phyloP scores from a whole-genome alignment of 2,113 vertebrate species.

The Struthio camelus region DNA sequence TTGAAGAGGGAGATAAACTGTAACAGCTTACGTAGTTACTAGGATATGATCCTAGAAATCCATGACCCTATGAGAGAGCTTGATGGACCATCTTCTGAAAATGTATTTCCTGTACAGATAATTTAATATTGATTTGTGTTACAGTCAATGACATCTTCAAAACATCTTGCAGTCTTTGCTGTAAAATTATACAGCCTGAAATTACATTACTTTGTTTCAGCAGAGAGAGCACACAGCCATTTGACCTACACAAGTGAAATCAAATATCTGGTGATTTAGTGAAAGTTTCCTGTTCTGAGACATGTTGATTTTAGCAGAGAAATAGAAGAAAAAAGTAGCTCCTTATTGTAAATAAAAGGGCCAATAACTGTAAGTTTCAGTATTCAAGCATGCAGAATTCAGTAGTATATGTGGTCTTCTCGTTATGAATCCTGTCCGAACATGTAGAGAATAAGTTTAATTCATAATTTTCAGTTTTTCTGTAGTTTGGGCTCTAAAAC shows the following conservation, averaged over 20 bases:
- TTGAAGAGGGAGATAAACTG: slow-evolving; percentile 76
- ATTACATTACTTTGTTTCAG: slow-evolving; percentile 72
- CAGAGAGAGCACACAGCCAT: slow-evolving; percentile 49
- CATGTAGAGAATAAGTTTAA: neutral
- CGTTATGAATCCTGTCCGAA: neutral
- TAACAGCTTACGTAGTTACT: slow-evolving; percentile 76
- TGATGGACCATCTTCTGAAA: slow-evolving; percentile 78
- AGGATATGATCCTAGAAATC: slow-evolving; percentile 66
- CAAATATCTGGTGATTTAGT: slow-evolving; percentile 58
- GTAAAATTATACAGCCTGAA: slow-evolving; percentile 72
- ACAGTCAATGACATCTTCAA: slow-evolving; percentile 75
- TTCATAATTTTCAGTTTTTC: neutral
- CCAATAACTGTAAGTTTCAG: neutral
- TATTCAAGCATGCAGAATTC: neutral
- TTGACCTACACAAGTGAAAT: slow-evolving; percentile 68
- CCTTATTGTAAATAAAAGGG: neutral
- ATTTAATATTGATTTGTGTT: slow-evolving; percentile 84
- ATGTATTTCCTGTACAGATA: slow-evolving; percentile 79
- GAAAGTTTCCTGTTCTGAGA: slow-evolving; percentile 47
- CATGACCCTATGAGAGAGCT: slow-evolving; percentile 68
- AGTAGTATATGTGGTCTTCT: neutral
- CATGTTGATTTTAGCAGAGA: neutral
- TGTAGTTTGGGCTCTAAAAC: slow-evolving; percentile 24
- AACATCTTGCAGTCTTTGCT: slow-evolving; percentile 74
- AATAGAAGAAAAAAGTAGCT: slow-evolving; percentile 24